These are phyloP conservation scores for Liasis olivaceus DNA, from an alignment of 2,797 vertebrate genomes.

Conservation along the genomic window DNA sequence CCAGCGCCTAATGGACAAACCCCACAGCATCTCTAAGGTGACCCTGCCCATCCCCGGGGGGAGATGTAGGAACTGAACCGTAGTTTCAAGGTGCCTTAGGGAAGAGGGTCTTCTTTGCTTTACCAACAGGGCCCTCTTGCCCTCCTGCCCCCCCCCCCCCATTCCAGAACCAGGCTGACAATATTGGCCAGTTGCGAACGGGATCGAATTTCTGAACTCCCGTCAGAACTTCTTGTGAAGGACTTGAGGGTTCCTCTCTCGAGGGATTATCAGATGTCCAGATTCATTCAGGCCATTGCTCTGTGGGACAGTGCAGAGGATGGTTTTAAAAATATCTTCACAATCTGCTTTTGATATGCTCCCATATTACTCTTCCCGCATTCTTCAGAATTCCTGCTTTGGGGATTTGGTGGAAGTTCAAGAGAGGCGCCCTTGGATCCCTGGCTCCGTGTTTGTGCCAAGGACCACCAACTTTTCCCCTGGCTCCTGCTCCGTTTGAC, in stretches of 20 bases:
- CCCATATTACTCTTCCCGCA: no score
- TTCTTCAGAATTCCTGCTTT: no score
- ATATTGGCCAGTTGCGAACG: no score
- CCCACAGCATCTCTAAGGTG: neutral
- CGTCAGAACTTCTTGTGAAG: no score
- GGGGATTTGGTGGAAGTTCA: no score
- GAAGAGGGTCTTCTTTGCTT: neutral
- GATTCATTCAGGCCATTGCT: neutral
- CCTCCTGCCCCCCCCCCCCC: no score
- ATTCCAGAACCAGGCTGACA: no score
- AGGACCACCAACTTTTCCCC: neutral
- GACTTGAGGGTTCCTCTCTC: no score
- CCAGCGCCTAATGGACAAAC: no score
- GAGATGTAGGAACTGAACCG: neutral
- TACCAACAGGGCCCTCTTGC: slow-evolving; percentile 1
- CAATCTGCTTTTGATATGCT: no score
- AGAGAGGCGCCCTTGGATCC: neutral
- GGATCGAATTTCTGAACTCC: no score
- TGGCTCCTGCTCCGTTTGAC: neutral
- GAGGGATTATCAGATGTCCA: neutral
- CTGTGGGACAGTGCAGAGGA: neutral
- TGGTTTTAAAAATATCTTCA: no score
- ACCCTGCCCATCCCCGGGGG: neutral
- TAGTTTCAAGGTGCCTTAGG: neutral
- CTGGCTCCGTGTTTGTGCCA: neutral